These are phyloP conservation scores for Propithecus coquereli DNA, from an alignment of 2,113 vertebrate genomes.

Conservation along the genomic window DNA sequence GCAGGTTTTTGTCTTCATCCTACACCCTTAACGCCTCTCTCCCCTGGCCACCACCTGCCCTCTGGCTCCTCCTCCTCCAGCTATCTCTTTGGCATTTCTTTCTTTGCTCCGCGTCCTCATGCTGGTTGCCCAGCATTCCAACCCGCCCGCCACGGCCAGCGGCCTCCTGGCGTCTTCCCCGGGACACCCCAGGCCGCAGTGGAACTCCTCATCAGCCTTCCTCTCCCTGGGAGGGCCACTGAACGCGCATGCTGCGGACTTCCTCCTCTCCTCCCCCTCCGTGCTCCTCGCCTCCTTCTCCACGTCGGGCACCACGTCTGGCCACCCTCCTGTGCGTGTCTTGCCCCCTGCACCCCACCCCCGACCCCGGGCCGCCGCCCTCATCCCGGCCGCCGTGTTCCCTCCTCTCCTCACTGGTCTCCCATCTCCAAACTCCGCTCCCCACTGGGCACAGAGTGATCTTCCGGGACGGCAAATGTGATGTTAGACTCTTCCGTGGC, in stretches of 20 bases:
- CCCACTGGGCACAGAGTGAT: not conserved
- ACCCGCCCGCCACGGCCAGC: fast-evolving
- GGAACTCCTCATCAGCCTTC: not conserved
- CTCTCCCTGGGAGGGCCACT: not conserved
- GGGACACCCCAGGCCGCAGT: fast-evolving
- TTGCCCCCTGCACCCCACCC: not conserved
- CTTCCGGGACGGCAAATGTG: not conserved
- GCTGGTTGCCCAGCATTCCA: not conserved
- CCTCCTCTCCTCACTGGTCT: not conserved
- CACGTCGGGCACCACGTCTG: fast-evolving
- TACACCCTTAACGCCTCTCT: fast-evolving
- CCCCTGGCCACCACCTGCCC: not conserved
- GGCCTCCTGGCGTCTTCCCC: not conserved
- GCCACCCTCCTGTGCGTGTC: fast-evolving
- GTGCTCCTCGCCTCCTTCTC: not conserved
- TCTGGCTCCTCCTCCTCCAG: not conserved
- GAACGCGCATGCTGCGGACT: fast-evolving
- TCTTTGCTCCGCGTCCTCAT: not conserved
- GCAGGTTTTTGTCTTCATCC: not conserved
- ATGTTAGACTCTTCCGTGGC: not conserved
- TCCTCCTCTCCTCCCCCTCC: no score
- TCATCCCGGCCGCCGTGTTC: fast-evolving
- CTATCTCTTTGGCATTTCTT: fast-evolving
- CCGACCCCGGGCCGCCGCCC: not conserved
- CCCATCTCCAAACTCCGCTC: not conserved